Base-by-base conservation (phyloP, 2,888 invertebrate genomes). In the Macroteleia sp. region DNA sequence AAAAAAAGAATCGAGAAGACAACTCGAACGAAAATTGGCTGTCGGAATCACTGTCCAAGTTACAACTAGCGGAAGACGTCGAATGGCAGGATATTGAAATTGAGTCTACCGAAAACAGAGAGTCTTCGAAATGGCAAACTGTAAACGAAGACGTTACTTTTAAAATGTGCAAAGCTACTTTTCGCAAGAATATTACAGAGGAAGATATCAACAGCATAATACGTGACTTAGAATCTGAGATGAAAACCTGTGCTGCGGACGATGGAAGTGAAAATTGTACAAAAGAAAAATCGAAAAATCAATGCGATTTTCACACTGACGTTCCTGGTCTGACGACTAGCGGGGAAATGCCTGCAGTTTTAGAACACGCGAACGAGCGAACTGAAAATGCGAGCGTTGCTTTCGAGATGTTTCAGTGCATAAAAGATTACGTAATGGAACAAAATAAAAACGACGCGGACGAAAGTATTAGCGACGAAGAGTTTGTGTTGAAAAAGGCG, bases 101-200 rank as follows among this genome's bases (percentile, higher is more conserved):
- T 14, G 56, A 56, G 10, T n/a, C 39, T 5, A 6, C 41, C 22
- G 42, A 75, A 12, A 52, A 78, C 62, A n/a, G n/a, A n/a, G n/a
- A n/a, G n/a, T 52, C 67, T 56, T 85, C 88, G 16, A 17, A 16
- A 5, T 79, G 86, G 62, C 81, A 89, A 52, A 77, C 77, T 54
- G 22, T 82, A 2, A 90, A 90, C 73, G 36, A 81, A 54, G 32
- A 76, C 28, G 25, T 34, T 0, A 16, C 8, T 88, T 89, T 61
- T 20, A 79, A 61, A 80, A 85, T 81, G 56, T 87, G 28, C 50
- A 70, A n/a, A n/a, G n/a, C n/a, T 12, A 79, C 83, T 52, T 14
- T 81, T 17, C 36, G 77, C 2, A 57, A 84, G 9, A 48, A 78
- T 22, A 36, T 80, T 34, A 46, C 73, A 39, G 77, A 69, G 12